Base-by-base conservation (phyloP, 2,113 vertebrate species). In the Pyxicephalus adspersus region DNA sequence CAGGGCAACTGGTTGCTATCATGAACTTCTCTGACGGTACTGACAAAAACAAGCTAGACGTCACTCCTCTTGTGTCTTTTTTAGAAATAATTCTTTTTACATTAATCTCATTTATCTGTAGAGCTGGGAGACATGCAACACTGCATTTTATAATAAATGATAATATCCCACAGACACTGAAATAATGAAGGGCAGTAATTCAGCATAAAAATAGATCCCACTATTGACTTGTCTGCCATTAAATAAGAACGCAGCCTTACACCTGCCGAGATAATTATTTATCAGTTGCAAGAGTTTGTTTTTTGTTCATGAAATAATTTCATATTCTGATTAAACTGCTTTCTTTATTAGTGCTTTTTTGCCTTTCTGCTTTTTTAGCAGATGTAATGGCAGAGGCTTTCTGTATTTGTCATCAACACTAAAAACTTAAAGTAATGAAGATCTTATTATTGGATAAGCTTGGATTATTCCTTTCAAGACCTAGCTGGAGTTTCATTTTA, bases 231-330 rank as follows among this genome's bases (percentile, higher is more conserved):
- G 71, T 20, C 71, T 58, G 54, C 71, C 54, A 73, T 57, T 57
- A 73, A 73, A 58, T 74, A 60, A 38, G 55, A 74, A 55, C 20
- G 15, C 20, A 38, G 28, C n/a, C 6, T 38, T 20, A 15, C 54
- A 74, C 71, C 71, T 58, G 71, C 71, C 16, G 28, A 74, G 71
- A 58, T 74, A 74, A 74, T 74, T 74, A 74, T 74, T 74, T 74
- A 74, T 74, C 58, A 20, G 51, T 55, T n/a, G 23, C 13, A 55
- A 20, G 29, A 6, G 31, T 74, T 74, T 25, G 54, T 28, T 74
- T 60, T 72, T 74, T 74, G 52, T 73, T 73, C 70, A 58, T 58
- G 58, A 58, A 73, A 73, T 74, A 38, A 74, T 60, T 60, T 74
- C 54, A 74, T n/a, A 34, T 31, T 38, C 23, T 34, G 25, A 25